phyloP scores from a whole-genome alignment of 2,113 vertebrate genomes.

The Carlito syrichta region DNA sequence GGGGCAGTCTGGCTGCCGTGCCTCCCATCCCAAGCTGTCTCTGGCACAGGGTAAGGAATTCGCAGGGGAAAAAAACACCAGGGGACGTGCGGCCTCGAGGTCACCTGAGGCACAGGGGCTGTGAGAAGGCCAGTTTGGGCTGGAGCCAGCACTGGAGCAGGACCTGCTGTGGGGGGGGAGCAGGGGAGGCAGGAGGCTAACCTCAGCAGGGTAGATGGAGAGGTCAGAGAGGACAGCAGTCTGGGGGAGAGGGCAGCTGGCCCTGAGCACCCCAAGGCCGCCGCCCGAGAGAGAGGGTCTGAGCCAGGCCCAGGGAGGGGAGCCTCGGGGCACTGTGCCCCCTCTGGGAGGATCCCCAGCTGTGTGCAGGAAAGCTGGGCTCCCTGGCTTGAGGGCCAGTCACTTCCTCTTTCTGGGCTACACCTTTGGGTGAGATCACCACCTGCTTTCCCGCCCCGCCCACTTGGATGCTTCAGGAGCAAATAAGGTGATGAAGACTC shows the following conservation, averaged over 20 bases:
- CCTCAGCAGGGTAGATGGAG: background rate
- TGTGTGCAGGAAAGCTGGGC: background rate
- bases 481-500: conserved; percentile 66
- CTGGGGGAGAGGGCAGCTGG: background rate
- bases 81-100: background rate
- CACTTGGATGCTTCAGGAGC: conserved; percentile 47
- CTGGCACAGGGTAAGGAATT: background rate
- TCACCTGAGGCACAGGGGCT: background rate
- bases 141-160: background rate
- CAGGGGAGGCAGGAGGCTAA: background rate
- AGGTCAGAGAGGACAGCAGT: background rate
- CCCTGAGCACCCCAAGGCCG: background rate
- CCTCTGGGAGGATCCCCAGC: background rate
- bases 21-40: background rate
- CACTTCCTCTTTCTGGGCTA: conserved; percentile 24
- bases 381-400: background rate
- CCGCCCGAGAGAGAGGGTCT: background rate
- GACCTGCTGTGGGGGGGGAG: background rate
- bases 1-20: background rate
- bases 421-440: background rate
- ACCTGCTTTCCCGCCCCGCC: background rate
- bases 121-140: background rate
- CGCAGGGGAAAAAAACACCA: background rate
- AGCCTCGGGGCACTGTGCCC: background rate
- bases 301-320: background rate